Conservation (phyloP, 2,888 invertebrate species). For the Perdita meconis region DNA sequence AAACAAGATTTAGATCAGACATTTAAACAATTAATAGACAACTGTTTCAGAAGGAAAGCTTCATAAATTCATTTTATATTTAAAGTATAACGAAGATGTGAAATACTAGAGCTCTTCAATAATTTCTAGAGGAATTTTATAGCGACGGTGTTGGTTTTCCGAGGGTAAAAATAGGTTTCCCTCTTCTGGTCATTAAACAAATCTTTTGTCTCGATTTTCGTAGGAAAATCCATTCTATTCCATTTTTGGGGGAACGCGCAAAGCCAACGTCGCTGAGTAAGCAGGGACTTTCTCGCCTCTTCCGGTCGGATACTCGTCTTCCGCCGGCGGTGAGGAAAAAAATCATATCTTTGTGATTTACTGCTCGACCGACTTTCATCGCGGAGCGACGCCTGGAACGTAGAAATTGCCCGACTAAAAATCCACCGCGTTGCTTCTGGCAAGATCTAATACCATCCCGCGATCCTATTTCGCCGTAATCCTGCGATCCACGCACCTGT, state of each 20-base stretch:
- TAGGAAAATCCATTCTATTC: constrained; percentile 36
- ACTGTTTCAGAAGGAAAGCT: too few relatives aligned
- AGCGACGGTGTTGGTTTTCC: background rate
- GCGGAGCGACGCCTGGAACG: constrained; percentile 29
- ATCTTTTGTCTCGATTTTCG: constrained; percentile 44
- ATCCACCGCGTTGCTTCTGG: constrained; percentile 38
- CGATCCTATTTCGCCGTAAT: constrained; percentile 40
- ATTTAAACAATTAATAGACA: too few relatives aligned
- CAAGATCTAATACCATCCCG: constrained; percentile 56
- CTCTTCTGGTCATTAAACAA: constrained; percentile 29
- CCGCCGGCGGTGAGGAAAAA: constrained; percentile 57
- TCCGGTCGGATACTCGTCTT: constrained; percentile 72
- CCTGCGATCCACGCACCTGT: background rate
- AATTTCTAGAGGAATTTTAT: background rate
- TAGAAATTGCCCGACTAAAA: constrained; percentile 56
- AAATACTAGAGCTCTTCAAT: too few relatives aligned
- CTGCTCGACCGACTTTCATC: constrained; percentile 68
- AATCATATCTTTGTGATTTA: constrained; percentile 74
- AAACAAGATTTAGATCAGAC: too few relatives aligned
- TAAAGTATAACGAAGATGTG: too few relatives aligned
- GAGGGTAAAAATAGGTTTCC: constrained; percentile 13
- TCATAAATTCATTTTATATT: too few relatives aligned
- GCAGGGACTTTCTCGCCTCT: constrained; percentile 64
- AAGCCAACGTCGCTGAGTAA: constrained; percentile 67
- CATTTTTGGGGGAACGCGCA: constrained; percentile 39